Evolutionary conservation across 53 echinoderm and acorn worm species (phyloP).

Genomic region (Antedon mediterranea): DNA sequence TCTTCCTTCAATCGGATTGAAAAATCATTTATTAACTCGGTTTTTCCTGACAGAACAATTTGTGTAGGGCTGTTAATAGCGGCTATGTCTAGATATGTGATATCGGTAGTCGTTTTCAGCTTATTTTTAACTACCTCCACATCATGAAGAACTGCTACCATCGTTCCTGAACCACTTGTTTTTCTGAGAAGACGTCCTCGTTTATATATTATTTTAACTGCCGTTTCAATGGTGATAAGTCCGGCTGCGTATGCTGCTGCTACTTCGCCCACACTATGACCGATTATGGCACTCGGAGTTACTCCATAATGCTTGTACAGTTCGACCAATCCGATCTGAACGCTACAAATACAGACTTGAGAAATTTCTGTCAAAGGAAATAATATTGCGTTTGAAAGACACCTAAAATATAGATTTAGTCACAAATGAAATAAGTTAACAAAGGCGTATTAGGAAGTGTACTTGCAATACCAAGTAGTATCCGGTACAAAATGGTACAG

Average conservation of each 20-base stretch:
- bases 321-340: slow-evolving; percentile 23
- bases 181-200: slow-evolving; percentile 7
- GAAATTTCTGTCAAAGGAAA: slow-evolving; percentile 19
- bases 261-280: slow-evolving; percentile 28
- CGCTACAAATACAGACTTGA: slow-evolving; percentile 24
- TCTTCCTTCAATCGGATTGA: slow-evolving; percentile 1
- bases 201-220: slow-evolving; percentile 15
- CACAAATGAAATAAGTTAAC: too few relatives aligned
- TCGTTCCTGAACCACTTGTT: slow-evolving; percentile 22
- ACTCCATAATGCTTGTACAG: slow-evolving; percentile 13
- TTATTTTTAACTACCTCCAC: slow-evolving; percentile 1
- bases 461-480: too few relatives aligned
- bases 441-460: too few relatives aligned
- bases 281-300: slow-evolving; percentile 11
- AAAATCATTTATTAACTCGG: slow-evolving; percentile 2
- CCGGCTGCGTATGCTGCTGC: slow-evolving; percentile 26
- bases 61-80: slow-evolving; percentile 28
- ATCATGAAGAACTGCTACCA: slow-evolving; percentile 19
- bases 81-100: slow-evolving; percentile 14
- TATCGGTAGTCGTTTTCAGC: neutral
- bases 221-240: slow-evolving; percentile 7
- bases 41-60: slow-evolving; percentile 27
- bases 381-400: too few relatives aligned
- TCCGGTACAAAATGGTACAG: too few relatives aligned
- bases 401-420: neutral